phyloP scores from a whole-genome alignment of 1,140 invertebrate species.

The Bacillus rossius region DNA sequence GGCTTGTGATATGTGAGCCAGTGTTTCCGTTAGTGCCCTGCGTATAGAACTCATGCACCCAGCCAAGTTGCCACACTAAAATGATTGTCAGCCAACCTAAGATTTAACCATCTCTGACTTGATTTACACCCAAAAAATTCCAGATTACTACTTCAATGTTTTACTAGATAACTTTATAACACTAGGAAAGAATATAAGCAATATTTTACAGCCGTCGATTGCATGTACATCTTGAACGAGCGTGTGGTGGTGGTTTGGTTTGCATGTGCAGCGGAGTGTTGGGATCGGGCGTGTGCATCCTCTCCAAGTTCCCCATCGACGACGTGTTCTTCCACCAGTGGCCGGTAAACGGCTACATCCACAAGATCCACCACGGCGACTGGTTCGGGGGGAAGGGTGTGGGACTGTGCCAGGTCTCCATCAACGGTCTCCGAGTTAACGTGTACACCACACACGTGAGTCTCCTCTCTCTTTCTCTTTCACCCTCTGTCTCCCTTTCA shows the following conservation, averaged over 20 bases:
- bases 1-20: too few species aligned
- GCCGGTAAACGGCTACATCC: constrained; percentile 94
- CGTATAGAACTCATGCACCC: too few species aligned
- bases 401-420: constrained; percentile 74
- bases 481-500: too few species aligned
- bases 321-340: constrained; percentile 89
- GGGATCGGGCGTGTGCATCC: constrained; percentile 88
- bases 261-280: constrained; percentile 69
- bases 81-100: too few species aligned
- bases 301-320: constrained; percentile 81
- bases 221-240: too few species aligned
- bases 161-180: too few species aligned
- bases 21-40: too few species aligned
- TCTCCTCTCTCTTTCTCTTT: constrained; percentile 17
- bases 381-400: constrained; percentile 98
- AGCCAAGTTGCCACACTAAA: too few species aligned
- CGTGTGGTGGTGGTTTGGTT: neutral
- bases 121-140: too few species aligned
- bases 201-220: too few species aligned
- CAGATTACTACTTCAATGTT: neutral
- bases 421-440: constrained; percentile 65
- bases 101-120: too few species aligned
- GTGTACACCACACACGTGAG: constrained; percentile 91
- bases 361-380: constrained; percentile 94
- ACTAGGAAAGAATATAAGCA: too few species aligned